Evolutionary conservation across 1,140 invertebrate species (phyloP).

Genomic region (Macrocentrus cingulum): DNA sequence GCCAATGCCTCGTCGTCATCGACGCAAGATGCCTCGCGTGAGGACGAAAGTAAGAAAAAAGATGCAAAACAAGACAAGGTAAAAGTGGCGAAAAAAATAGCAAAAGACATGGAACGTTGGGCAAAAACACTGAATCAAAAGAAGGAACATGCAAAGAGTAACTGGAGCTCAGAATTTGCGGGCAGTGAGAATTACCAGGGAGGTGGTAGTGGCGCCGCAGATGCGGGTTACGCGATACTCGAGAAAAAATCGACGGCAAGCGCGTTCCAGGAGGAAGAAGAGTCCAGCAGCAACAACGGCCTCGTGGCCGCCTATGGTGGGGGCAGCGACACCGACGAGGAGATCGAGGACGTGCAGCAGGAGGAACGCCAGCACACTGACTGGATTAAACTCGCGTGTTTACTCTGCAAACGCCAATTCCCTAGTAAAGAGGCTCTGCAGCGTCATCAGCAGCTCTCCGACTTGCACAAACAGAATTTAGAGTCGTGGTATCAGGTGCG

Average conservation of each 20-base stretch:
- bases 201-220: conserved; percentile 72
- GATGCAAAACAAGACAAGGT: conserved; percentile 83
- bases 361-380: conserved; percentile 73
- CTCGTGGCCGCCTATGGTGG: conserved; percentile 79
- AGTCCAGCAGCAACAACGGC: conserved; percentile 49
- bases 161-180: conserved; percentile 62
- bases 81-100: conserved; percentile 97
- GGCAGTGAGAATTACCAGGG: conserved; percentile 49
- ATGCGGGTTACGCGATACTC: conserved; percentile 87
- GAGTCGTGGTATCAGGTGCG: conserved; percentile 66
- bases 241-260: conserved; percentile 64
- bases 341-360: conserved; percentile 63
- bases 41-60: conserved; percentile 60
- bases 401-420: conserved; percentile 95
- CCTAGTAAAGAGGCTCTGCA: conserved; percentile 83
- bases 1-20: conserved; percentile 24
- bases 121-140: conserved; percentile 96
- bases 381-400: conserved; percentile 87
- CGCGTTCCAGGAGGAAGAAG: conserved; percentile 52
- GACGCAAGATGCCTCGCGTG: conserved; percentile 38
- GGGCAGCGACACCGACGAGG: conserved; percentile 69
- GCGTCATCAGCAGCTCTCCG: conserved; percentile 91
- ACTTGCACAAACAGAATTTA: conserved; percentile 94
- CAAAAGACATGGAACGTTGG: conserved; percentile 86
- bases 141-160: conserved; percentile 81